Evolutionary conservation across 92 coral and sea anemone genomes (phyloP).

Genomic region (Porites divaricata): DNA sequence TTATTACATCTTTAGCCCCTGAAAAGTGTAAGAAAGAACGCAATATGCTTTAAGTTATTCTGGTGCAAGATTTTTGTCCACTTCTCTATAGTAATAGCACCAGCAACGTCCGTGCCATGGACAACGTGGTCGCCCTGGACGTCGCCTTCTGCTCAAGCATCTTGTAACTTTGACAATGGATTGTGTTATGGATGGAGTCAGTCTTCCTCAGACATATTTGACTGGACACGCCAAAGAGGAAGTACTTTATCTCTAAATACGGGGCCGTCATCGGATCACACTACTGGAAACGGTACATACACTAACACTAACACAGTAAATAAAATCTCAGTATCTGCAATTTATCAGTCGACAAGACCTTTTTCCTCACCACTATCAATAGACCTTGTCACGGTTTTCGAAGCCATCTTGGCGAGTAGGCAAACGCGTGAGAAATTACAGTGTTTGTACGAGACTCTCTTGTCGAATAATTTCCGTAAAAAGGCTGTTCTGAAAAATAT

Average conservation of each 20-base stretch:
- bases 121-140: not conserved
- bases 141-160: not conserved
- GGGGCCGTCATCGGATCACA: constrained; percentile 3
- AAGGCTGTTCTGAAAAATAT: too few species aligned
- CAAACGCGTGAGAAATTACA: too few species aligned
- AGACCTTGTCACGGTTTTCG: too few species aligned
- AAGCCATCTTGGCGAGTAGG: too few species aligned
- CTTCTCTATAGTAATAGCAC: not conserved
- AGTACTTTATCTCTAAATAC: not conserved
- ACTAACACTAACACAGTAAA: accelerated
- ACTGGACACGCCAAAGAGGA: constrained; percentile 12
- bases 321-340: not conserved
- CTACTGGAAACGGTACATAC: not conserved
- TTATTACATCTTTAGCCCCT: too few species aligned
- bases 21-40: too few species aligned
- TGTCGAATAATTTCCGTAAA: too few species aligned
- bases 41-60: too few species aligned
- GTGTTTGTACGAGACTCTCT: too few species aligned
- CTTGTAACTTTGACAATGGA: constrained; percentile 2
- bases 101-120: not conserved
- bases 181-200: constrained; percentile 9
- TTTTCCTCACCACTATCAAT: too few species aligned
- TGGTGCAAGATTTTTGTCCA: too few species aligned
- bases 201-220: not conserved
- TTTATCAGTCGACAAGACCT: too few species aligned